Base-by-base conservation (phyloP, 1,140 invertebrate genomes). In the Drosophila pseudoananassae region DNA sequence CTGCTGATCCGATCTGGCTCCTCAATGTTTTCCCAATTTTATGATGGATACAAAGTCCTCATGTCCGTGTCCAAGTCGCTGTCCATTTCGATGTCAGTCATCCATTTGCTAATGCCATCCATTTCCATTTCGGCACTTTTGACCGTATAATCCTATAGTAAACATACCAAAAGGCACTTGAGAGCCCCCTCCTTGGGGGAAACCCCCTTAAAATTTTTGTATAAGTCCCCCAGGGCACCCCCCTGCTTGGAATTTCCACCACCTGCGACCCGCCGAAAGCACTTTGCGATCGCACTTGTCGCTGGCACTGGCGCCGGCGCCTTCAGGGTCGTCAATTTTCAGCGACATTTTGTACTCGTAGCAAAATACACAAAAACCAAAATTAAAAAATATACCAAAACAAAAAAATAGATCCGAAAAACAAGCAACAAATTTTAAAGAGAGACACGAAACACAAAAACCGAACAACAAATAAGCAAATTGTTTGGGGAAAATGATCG, bases 291-390 rank as follows among this genome's bases (percentile, higher is more conserved):
- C 61, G 51, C 76, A 78, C 76, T 78, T 78, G 75, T 78, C 74
- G 66, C 50, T 64, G 63, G 40, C 40, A 12, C 40, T 61, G 69
- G 76, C 76, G 76, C 76, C 76, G 68, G 60, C 76, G 76, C 69
- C 76, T 59, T 76, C 72, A 76, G 72, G 72, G 75, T 65, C 75
- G 75, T 78, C 75, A 78, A 74, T 77, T 78, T 78, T 57, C 60
- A 76, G 73, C 73, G 73, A 78, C 76, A 78, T 78, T 73, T 78
- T 50, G 51, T 64, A 51, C 55, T 49, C 12, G 57, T 10, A 36
- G 33, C 4, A 10, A 25, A 52, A 72, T 73, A n/a, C 40, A 49
- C 27, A 58, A 57, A 45, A 52, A 36, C 7, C 52, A 46, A 49
- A 56, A 57, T 43, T 4, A 7, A 17, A 53, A 23, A 43, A 33